Conservation (phyloP, 2,888 invertebrate genomes). For the Melitaea athalia region DNA sequence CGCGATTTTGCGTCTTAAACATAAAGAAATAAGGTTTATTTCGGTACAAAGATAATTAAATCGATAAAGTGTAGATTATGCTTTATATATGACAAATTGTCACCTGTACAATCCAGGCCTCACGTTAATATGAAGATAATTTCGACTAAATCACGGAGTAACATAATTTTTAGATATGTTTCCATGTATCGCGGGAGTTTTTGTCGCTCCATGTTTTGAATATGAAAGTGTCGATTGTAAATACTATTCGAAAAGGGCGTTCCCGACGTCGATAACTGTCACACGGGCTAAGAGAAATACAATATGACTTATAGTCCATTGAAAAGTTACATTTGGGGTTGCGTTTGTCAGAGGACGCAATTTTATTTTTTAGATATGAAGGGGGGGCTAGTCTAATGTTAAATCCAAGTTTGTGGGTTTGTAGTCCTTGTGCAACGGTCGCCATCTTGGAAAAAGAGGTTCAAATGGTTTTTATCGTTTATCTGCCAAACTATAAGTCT, state of each 20-base stretch:
- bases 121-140: slow-evolving; percentile 23
- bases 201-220: slow-evolving; percentile 17
- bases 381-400: too few species aligned
- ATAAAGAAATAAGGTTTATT: background rate
- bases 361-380: too few species aligned
- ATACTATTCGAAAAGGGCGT: slow-evolving; percentile 24
- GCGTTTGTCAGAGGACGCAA: too few species aligned
- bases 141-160: slow-evolving; percentile 11
- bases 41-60: background rate
- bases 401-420: too few species aligned
- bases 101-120: slow-evolving; percentile 29
- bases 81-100: slow-evolving; percentile 37
- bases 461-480: too few species aligned
- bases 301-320: too few species aligned
- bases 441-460: too few species aligned
- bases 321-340: too few species aligned
- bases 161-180: slow-evolving; percentile 7
- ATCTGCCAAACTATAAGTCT: too few species aligned
- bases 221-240: slow-evolving; percentile 20
- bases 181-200: slow-evolving; percentile 17
- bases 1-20: slow-evolving; percentile 11
- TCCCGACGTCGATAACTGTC: slow-evolving; percentile 12
- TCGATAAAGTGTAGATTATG: slow-evolving; percentile 34
- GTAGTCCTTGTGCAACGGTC: too few species aligned
- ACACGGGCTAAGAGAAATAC: slow-evolving; percentile 1